A percentile compares a stretch with the other conserved stretches of the same genome.
phyloP scores from a whole-genome alignment of 1,140 invertebrate species.

The Zophobas atratus region DNA sequence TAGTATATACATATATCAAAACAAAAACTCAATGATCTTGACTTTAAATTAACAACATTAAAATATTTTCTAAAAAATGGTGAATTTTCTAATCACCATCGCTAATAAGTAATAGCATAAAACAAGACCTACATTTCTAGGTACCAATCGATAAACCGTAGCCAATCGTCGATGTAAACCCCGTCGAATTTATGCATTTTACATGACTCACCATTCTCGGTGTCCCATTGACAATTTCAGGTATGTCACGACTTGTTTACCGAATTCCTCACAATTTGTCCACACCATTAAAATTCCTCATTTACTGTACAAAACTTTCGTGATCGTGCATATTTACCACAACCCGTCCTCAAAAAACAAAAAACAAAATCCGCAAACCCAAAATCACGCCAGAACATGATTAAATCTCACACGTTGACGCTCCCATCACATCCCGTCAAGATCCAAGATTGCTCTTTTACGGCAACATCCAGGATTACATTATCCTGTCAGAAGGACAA shows the following conservation, averaged over 20 bases:
- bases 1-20: too few species aligned
- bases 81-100: too few species aligned
- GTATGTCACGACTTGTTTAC: slow-evolving; percentile 31
- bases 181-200: too few species aligned
- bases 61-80: too few species aligned
- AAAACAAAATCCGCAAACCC: neutral
- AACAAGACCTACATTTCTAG: too few species aligned
- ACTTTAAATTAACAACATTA: too few species aligned
- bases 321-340: slow-evolving; percentile 1
- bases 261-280: slow-evolving; percentile 14
- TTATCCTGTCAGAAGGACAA: neutral
- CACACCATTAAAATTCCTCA: slow-evolving; percentile 20
- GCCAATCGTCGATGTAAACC: too few species aligned
- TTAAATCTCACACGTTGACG: neutral
- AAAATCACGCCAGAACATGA: neutral
- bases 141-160: too few species aligned
- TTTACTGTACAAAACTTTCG: neutral
- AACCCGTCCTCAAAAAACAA: slow-evolving; percentile 6
- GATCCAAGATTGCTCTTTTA: neutral
- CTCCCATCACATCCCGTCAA: neutral
- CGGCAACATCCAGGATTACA: neutral
- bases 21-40: too few species aligned
- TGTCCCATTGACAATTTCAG: neutral
- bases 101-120: too few species aligned
- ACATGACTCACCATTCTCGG: too few species aligned